Conservation (phyloP, 2,113 vertebrate genomes). For the Apaloderma vittatum region DNA sequence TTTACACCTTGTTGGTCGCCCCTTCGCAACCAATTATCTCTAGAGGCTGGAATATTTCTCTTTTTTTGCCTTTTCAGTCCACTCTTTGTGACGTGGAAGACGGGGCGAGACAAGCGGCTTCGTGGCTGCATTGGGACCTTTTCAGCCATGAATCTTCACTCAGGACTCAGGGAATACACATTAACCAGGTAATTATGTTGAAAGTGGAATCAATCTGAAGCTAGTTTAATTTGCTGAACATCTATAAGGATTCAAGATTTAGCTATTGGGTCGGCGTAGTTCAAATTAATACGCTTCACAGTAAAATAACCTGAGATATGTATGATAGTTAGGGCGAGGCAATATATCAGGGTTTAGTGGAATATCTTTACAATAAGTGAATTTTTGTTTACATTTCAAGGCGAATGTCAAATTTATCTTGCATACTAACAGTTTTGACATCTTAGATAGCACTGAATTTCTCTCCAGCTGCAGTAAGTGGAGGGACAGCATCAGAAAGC, state of each 20-base stretch:
- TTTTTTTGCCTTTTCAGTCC: slow-evolving; percentile 79
- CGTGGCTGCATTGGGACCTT: slow-evolving; percentile 89
- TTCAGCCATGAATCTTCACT: slow-evolving; percentile 90
- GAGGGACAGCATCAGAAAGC: neutral
- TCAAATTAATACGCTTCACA: neutral
- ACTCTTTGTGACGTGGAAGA: slow-evolving; percentile 91
- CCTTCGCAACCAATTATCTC: neutral
- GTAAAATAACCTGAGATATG: neutral
- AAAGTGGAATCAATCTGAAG: neutral
- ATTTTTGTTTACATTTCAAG: neutral
- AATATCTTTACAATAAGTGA: neutral
- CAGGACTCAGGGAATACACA: slow-evolving; percentile 92
- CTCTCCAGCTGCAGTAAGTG: neutral
- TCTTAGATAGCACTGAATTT: neutral
- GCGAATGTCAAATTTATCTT: neutral
- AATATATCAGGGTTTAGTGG: neutral
- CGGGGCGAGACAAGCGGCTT: slow-evolving; percentile 87
- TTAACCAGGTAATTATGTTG: slow-evolving; percentile 84
- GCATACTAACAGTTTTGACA: neutral
- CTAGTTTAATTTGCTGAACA: neutral
- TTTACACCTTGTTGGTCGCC: neutral
- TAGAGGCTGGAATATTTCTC: slow-evolving; percentile 60
- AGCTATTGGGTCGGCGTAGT: neutral
- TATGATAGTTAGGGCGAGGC: neutral
- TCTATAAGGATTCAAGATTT: neutral